These are phyloP conservation scores for Crotalus adamanteus DNA, from an alignment of 2,797 vertebrate species.

Conservation along the genomic window DNA sequence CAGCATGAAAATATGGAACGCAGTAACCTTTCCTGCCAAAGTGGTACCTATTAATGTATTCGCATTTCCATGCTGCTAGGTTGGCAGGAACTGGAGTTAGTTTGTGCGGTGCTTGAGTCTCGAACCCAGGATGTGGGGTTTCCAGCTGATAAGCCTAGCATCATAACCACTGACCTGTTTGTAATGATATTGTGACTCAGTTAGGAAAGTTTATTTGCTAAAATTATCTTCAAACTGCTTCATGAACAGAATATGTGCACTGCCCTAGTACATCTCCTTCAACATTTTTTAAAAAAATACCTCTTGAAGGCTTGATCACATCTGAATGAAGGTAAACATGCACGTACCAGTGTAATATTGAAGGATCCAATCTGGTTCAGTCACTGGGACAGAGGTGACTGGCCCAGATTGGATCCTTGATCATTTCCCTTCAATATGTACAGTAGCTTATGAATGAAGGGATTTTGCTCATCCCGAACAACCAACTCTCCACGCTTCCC, in stretches of 20 bases:
- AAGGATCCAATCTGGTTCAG: not conserved
- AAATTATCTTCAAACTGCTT: not conserved
- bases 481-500: not conserved
- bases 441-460: not conserved
- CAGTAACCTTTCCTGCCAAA: not conserved
- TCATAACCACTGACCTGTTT: not conserved
- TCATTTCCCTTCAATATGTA: not conserved
- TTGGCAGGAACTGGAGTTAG: not conserved
- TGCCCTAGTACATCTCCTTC: not conserved
- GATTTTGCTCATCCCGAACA: not conserved
- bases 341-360: not conserved
- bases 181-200: not conserved
- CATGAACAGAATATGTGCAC: not conserved
- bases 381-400: not conserved
- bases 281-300: not conserved
- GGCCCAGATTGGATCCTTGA: not conserved
- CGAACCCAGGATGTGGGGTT: not conserved
- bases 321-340: not conserved
- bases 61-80: not conserved
- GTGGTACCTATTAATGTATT: not conserved
- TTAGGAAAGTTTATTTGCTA: not conserved
- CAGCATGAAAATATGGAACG: not conserved
- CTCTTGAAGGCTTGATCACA: not conserved
- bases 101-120: too few species aligned
- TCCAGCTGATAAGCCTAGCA: not conserved